These are phyloP conservation scores for Leptinotarsa undecemlineata DNA, from an alignment of 1,140 invertebrate genomes.

Conservation along the genomic window DNA sequence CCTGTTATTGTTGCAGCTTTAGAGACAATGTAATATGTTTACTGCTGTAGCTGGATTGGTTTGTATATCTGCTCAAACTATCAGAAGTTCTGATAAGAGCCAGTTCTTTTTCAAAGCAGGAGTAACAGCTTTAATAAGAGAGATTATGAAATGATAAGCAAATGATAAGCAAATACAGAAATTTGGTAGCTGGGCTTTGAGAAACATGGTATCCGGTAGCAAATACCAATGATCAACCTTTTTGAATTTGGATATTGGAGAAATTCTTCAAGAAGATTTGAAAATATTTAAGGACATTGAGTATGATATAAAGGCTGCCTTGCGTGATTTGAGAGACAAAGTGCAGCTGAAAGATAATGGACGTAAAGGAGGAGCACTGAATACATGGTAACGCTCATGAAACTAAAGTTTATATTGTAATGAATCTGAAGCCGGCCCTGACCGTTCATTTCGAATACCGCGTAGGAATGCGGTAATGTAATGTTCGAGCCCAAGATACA, in stretches of 20 bases:
- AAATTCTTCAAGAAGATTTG: slow-evolving; percentile 67
- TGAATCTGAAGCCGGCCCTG: too few species aligned
- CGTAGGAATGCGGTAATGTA: too few species aligned
- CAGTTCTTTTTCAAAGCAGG: slow-evolving; percentile 70
- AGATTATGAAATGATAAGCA: slow-evolving; percentile 74
- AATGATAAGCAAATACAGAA: slow-evolving; percentile 71
- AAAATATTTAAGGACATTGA: slow-evolving; percentile 62
- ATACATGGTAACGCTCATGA: too few species aligned
- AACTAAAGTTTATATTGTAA: too few species aligned
- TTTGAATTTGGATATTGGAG: slow-evolving; percentile 72
- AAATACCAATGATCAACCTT: slow-evolving; percentile 72
- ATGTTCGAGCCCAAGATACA: too few species aligned
- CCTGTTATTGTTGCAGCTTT: slow-evolving; percentile 71
- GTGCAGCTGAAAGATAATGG: slow-evolving; percentile 78
- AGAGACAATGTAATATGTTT: slow-evolving; percentile 61
- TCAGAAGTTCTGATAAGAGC: slow-evolving; percentile 74
- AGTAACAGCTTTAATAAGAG: slow-evolving; percentile 70
- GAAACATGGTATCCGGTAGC: slow-evolving; percentile 82
- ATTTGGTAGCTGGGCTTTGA: slow-evolving; percentile 80
- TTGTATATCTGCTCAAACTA: slow-evolving; percentile 72
- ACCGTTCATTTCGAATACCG: too few species aligned
- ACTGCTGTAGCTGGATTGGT: slow-evolving; percentile 65
- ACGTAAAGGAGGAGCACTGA: slow-evolving; percentile 12
- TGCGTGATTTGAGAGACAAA: slow-evolving; percentile 81
- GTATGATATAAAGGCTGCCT: slow-evolving; percentile 79